These are phyloP conservation scores for Stratiomys singularior DNA, from an alignment of 2,888 invertebrate species.

Conservation along the genomic window DNA sequence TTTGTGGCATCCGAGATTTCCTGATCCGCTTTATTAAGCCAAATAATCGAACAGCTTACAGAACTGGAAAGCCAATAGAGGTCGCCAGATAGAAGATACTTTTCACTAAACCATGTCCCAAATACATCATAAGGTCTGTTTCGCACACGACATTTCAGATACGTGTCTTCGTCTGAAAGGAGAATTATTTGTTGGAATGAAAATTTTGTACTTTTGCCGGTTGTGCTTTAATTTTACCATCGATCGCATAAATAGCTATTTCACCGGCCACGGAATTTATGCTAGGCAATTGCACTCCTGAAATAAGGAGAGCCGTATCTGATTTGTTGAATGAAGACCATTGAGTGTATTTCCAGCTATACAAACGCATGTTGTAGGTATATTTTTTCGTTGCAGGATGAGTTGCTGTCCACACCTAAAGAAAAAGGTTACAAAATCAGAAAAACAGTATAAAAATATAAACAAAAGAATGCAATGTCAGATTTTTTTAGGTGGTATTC, in stretches of 20 bases:
- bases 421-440: not conserved
- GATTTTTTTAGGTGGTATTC: no score
- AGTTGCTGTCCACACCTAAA: conserved; percentile 78
- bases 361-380: conserved; percentile 80
- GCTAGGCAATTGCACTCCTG: conserved; percentile 82
- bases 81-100: conserved; percentile 82
- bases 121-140: conserved; percentile 90
- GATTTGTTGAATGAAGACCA: conserved; percentile 86
- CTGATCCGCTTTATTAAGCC: conserved; percentile 85
- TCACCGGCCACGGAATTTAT: conserved; percentile 84
- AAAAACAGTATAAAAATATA: no score
- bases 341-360: conserved; percentile 88
- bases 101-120: conserved; percentile 89
- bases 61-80: conserved; percentile 82
- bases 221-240: not conserved
- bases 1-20: conserved; percentile 82
- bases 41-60: conserved; percentile 78
- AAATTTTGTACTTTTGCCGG: not conserved
- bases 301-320: conserved; percentile 82
- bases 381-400: conserved; percentile 77
- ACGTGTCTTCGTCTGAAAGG: conserved; percentile 71
- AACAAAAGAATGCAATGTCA: no score
- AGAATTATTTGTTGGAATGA: not conserved
- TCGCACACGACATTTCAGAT: conserved; percentile 77
- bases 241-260: conserved; percentile 75